A percentile compares a stretch with the other conserved stretches of the same genome.
Conservation (phyloP, 1,140 invertebrate genomes). For the Chironomus striatipennis region DNA sequence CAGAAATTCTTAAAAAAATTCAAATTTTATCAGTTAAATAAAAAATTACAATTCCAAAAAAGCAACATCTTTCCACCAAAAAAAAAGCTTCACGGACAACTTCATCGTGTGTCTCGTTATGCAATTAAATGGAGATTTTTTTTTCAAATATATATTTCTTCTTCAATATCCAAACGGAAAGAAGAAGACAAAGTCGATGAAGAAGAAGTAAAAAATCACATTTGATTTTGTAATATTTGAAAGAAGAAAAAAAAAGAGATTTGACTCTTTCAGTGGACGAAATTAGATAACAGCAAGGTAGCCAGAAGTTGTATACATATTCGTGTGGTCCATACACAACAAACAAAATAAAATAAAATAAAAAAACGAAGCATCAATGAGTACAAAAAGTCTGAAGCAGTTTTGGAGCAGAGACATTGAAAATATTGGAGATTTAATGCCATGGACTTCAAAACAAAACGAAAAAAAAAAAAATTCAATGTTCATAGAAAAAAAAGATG, state of each 20-base stretch:
- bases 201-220: slow-evolving; percentile 4
- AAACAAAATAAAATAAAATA: neutral
- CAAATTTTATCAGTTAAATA: neutral
- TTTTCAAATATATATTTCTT: neutral
- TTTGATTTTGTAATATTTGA: slow-evolving; percentile 23
- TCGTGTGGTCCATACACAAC: slow-evolving; percentile 10
- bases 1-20: neutral
- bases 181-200: neutral
- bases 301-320: neutral
- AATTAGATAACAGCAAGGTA: slow-evolving; percentile 18
- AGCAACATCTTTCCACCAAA: neutral
- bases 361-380: too few species aligned
- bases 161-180: too few species aligned
- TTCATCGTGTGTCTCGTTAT: slow-evolving; percentile 16
- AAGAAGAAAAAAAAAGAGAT: neutral
- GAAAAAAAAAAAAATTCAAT: neutral
- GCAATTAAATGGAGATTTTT: slow-evolving; percentile 23
- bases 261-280: neutral
- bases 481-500: neutral
- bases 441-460: neutral
- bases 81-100: neutral
- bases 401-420: neutral
- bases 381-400: too few species aligned
- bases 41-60: neutral
- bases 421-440: neutral